Evolutionary conservation across 1,140 invertebrate species (phyloP).

Genomic region (Acyrthosiphon pisum): DNA sequence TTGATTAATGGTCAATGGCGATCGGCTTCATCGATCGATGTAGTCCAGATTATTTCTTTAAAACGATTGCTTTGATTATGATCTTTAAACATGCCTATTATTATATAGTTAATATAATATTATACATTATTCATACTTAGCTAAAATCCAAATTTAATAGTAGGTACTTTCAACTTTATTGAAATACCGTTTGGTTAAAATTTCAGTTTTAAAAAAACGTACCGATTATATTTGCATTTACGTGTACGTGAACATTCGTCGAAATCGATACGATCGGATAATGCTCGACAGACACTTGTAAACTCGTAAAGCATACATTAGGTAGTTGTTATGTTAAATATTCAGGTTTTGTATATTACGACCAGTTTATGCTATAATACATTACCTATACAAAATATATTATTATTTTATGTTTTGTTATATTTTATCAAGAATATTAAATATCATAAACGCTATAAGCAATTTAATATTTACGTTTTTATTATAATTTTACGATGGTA

Average conservation of each 20-base stretch:
- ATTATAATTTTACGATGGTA: neutral
- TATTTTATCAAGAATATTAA: slow-evolving; percentile 28
- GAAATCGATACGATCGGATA: slow-evolving; percentile 15
- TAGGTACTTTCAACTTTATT: neutral
- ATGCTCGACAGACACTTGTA: slow-evolving; percentile 31
- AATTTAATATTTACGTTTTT: neutral
- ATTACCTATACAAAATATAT: neutral
- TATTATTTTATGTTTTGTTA: slow-evolving; percentile 8
- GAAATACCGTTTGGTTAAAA: neutral
- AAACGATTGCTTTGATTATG: neutral
- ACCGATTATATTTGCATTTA: neutral
- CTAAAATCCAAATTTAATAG: neutral
- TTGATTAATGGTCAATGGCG: neutral
- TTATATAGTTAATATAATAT: neutral
- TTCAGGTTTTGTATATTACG: slow-evolving; percentile 27
- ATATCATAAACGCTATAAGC: neutral
- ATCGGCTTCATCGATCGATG: neutral
- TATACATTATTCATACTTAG: neutral
- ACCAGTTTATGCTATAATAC: slow-evolving; percentile 5
- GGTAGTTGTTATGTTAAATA: slow-evolving; percentile 34
- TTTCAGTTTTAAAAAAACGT: neutral
- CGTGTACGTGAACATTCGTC: neutral
- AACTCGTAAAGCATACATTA: slow-evolving; percentile 34
- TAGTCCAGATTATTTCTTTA: neutral
- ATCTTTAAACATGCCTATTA: neutral